Conservation (phyloP, 2,888 invertebrate species). For the Hetaerina titia region DNA sequence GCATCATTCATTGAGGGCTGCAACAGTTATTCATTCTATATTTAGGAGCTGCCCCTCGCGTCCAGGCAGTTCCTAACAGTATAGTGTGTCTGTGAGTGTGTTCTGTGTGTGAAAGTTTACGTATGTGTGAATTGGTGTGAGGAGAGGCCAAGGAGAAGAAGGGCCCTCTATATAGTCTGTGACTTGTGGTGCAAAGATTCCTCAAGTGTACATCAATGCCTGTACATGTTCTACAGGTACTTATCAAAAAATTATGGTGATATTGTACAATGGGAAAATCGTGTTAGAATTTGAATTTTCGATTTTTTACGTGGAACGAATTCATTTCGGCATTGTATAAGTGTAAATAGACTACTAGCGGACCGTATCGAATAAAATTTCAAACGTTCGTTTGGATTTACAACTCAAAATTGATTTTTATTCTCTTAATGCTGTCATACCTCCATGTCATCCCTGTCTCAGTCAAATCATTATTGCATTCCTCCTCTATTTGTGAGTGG, state of each 20-base stretch:
- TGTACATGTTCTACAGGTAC: conserved; percentile 66
- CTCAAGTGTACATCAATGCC: conserved; percentile 66
- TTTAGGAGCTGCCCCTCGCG: conserved; percentile 66
- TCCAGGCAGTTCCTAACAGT: conserved; percentile 66
- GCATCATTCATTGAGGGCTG: conserved; percentile 60
- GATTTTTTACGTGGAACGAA: conserved; percentile 67
- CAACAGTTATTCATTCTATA: conserved; percentile 65
- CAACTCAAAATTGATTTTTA: conserved; percentile 41
- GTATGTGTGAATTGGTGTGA: conserved; percentile 66
- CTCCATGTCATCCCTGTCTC: too few relatives aligned
- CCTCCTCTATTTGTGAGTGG: too few relatives aligned
- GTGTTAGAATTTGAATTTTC: conserved; percentile 67
- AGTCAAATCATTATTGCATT: too few relatives aligned
- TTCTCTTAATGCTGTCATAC: background rate
- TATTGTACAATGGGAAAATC: conserved; percentile 67
- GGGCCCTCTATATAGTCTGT: conserved; percentile 66
- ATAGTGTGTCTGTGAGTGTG: conserved; percentile 65
- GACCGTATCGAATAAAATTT: conserved; percentile 57
- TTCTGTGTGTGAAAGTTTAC: conserved; percentile 56
- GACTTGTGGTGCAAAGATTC: conserved; percentile 67
- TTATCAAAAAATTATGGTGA: conserved; percentile 67
- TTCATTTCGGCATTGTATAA: conserved; percentile 67
- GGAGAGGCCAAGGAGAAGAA: conserved; percentile 52
- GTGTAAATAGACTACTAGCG: conserved; percentile 66
- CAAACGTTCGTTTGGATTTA: conserved; percentile 66